Evolutionary conservation across 2,888 invertebrate species (phyloP).

Genomic region (Eutolmus rufibarbis): DNA sequence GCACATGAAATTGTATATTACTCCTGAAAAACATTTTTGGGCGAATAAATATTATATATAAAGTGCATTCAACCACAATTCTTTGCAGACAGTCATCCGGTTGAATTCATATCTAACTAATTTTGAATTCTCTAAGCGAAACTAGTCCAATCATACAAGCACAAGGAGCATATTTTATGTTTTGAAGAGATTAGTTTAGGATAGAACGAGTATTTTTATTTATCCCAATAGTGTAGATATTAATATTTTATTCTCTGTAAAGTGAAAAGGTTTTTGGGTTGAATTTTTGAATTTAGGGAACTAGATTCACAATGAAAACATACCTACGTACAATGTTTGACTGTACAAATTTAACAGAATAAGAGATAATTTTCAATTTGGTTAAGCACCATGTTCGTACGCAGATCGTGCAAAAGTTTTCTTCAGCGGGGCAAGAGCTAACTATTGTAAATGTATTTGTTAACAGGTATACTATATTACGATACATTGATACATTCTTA

Average conservation of each 20-base stretch:
- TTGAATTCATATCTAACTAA: neutral
- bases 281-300: neutral
- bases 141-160: neutral
- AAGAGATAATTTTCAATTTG: neutral
- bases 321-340: neutral
- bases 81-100: neutral
- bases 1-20: neutral
- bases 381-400: no score
- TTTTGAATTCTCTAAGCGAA: neutral
- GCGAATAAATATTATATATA: neutral
- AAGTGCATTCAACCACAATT: neutral
- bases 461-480: no score
- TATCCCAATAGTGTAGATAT: neutral
- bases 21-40: neutral
- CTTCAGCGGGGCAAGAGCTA: no score
- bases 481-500: no score
- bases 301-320: neutral
- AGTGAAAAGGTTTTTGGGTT: neutral
- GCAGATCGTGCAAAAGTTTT: no score
- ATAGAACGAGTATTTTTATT: neutral
- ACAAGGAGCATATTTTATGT: neutral
- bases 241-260: neutral
- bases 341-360: neutral
- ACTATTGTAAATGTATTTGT: no score
- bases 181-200: neutral